These are phyloP conservation scores for Enteromius treurensis DNA, from an alignment of 2,797 vertebrate species.

Conservation along the genomic window DNA sequence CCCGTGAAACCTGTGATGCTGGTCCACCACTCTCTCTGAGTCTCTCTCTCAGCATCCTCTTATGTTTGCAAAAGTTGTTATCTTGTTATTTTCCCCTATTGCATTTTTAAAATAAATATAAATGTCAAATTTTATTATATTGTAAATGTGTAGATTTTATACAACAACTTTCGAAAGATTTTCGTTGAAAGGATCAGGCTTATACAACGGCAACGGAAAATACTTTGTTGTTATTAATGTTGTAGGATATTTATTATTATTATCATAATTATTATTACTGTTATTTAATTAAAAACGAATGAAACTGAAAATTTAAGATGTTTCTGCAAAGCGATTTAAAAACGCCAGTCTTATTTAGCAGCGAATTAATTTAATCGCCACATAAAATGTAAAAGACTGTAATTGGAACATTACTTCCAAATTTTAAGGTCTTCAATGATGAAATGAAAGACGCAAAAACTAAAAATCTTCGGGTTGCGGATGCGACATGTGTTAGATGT, in stretches of 20 bases:
- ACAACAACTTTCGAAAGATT: not conserved
- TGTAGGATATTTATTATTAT: not conserved
- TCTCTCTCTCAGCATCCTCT: constrained; percentile 62
- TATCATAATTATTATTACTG: not conserved
- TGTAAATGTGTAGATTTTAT: not conserved
- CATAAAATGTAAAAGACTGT: not conserved
- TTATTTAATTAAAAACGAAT: constrained; percentile 8
- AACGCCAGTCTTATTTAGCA: constrained; percentile 1
- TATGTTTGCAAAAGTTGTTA: constrained; percentile 41
- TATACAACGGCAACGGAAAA: not conserved
- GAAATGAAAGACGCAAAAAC: not conserved
- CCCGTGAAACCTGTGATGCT: constrained; percentile 5
- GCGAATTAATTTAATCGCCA: not conserved
- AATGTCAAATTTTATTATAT: not conserved
- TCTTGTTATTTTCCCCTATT: not conserved
- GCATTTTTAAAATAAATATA: not conserved
- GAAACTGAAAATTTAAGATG: not conserved
- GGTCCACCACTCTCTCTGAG: constrained; percentile 41
- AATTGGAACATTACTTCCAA: too few species aligned
- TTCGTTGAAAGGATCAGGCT: not conserved
- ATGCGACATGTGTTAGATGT: not conserved
- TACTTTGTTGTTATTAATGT: not conserved
- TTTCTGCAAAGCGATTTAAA: not conserved
- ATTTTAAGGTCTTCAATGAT: not conserved
- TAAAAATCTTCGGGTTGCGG: not conserved